These are phyloP conservation scores for Lepidurus packardi DNA, from an alignment of 1,140 invertebrate genomes.

Conservation along the genomic window DNA sequence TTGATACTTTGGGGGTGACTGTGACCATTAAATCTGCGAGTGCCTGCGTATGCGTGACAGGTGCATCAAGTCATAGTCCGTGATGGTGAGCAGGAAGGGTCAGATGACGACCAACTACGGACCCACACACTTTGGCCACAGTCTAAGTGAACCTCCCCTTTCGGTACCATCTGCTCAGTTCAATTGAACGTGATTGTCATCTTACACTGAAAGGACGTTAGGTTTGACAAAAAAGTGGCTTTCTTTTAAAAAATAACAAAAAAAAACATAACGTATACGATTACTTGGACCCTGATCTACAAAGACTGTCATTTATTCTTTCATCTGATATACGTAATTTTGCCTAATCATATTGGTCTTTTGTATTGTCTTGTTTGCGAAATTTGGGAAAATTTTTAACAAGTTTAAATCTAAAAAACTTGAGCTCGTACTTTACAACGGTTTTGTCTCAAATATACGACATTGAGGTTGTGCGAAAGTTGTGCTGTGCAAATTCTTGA, in stretches of 20 bases:
- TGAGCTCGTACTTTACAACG: too few relatives aligned
- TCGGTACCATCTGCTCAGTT: background rate
- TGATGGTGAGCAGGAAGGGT: conserved; percentile 7
- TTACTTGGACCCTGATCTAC: background rate
- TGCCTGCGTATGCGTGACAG: conserved; percentile 11
- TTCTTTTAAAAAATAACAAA: background rate
- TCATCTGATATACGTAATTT: background rate
- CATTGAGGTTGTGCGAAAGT: conserved; percentile 67
- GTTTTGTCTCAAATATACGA: too few relatives aligned
- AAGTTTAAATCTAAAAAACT: too few relatives aligned
- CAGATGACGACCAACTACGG: conserved; percentile 17
- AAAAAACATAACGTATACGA: background rate
- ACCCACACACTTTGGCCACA: background rate
- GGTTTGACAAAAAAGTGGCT: background rate
- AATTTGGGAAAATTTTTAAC: background rate
- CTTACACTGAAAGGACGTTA: background rate
- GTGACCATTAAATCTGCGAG: background rate
- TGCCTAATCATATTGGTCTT: conserved; percentile 2
- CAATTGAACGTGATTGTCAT: background rate
- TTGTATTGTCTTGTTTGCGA: background rate
- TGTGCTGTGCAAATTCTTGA: conserved; percentile 76
- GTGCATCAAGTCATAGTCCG: background rate
- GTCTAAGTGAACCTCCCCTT: background rate
- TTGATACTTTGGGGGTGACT: background rate
- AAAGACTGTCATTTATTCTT: background rate